Base-by-base conservation (phyloP, 2,113 vertebrate genomes). In the Esox niger region DNA sequence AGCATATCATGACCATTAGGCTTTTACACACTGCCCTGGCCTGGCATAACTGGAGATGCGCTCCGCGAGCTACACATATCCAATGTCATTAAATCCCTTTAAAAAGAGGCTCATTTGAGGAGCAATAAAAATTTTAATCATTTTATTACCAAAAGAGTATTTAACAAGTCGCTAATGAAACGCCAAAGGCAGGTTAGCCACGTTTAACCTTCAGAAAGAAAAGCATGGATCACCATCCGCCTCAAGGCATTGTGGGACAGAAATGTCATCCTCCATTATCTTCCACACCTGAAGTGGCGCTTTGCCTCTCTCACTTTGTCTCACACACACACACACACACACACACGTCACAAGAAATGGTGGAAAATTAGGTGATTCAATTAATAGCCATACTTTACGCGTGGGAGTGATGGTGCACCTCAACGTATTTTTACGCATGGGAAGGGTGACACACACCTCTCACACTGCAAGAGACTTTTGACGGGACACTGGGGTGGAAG, bases 111-210 rank as follows among this genome's bases (percentile, higher is more conserved):
- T 98, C 95, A 98, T 98, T 98, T 97, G 94, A 95, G 93, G 93
- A 93, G 95, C 95, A 95, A 98, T 98, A 96, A 96, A 98, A 94
- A 90, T 94, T 95, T 95, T 95, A 95, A 98, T 97, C 93, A 97
- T 97, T 98, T 96, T 97, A 98, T 98, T 97, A 98, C 95, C 96
- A 95, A 97, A 98, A 97, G 95, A 97, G 96, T 98, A 94, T 98
- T 98, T 98, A 97, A 98, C 95, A 98, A 97, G 96, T 96, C 94
- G 94, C 94, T 98, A 98, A 98, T 98, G 97, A 97, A 98, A 98
- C 95, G 95, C 96, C 97, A 98, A 96, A 97, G 96, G 96, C 96
- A 95, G 95, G 95, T 98, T 96, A 97, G 96, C 95, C 95, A 94
- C 96, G 94, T 97, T 99, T 99, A 97, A 99, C 96, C 97, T 98